Evolutionary conservation across 2,888 invertebrate genomes (phyloP).

Genomic region (Leptopilina drosophilae): DNA sequence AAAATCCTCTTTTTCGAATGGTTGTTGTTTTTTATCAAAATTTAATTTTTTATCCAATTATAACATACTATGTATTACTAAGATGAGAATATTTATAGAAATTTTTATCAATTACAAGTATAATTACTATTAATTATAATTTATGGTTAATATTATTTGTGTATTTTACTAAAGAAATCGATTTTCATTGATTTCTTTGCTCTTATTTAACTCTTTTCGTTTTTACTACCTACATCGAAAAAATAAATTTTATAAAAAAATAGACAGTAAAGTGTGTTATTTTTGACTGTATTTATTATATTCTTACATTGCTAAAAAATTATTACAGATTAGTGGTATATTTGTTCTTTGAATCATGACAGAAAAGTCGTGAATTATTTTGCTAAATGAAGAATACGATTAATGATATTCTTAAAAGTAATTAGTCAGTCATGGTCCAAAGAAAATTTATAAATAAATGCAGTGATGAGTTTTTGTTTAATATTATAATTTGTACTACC

Average conservation of each 20-base stretch:
- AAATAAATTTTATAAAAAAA: not conserved
- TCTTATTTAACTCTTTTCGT: no score
- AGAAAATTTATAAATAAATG: conserved; percentile 33
- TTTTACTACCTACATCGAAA: no score
- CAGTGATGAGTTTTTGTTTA: conserved; percentile 16
- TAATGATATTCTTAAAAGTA: not conserved
- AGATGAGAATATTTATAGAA: no score
- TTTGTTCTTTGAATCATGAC: conserved; percentile 17
- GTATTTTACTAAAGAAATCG: no score
- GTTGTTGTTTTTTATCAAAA: no score
- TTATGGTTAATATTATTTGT: no score
- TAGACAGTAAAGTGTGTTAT: conserved; percentile 46
- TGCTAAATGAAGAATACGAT: not conserved
- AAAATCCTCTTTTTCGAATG: no score
- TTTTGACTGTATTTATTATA: conserved; percentile 34
- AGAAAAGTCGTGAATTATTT: not conserved
- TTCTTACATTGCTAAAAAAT: conserved; percentile 23
- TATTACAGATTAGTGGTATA: conserved; percentile 32
- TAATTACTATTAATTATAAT: no score
- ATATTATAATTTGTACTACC: conserved; percentile 25
- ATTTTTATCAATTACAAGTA: no score
- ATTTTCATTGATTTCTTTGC: no score
- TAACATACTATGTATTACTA: no score
- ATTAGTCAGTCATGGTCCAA: conserved; percentile 25
- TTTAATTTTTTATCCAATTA: no score